phyloP scores from a whole-genome alignment of 2,888 invertebrate species.

The Cephus runcator region DNA sequence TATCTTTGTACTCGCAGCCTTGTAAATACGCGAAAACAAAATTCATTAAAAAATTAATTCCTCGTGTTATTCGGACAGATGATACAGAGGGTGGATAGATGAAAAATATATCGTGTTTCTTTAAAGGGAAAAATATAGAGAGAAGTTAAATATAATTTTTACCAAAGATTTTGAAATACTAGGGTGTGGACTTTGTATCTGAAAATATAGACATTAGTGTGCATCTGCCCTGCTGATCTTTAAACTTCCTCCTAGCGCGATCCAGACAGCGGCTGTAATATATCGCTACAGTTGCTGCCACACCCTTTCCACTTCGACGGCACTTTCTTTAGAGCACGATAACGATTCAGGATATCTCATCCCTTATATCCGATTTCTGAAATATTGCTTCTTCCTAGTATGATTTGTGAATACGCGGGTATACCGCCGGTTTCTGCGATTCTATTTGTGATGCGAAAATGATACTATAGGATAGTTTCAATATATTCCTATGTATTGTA shows the following conservation, averaged over 20 bases:
- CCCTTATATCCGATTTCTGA: slow-evolving; percentile 1
- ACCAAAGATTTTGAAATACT: neutral
- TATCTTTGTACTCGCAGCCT: neutral
- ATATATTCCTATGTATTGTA: neutral
- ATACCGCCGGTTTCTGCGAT: neutral
- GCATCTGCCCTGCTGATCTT: neutral
- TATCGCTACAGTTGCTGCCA: slow-evolving; percentile 2
- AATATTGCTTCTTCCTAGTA: slow-evolving; percentile 1
- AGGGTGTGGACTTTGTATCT: neutral
- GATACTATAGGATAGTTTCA: neutral
- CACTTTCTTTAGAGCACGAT: neutral
- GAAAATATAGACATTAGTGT: neutral
- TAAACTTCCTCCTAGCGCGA: neutral
- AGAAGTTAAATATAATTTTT: neutral
- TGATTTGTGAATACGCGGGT: slow-evolving; percentile 13
- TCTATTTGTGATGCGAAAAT: neutral
- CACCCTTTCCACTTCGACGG: neutral
- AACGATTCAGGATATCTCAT: slow-evolving; percentile 4
- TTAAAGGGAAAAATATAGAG: neutral
- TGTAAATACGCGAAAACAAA: neutral
- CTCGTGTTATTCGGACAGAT: neutral
- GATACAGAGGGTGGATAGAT: no score
- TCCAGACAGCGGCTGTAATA: neutral
- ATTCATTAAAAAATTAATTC: neutral
- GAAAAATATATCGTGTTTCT: no score